Evolutionary conservation across 2,113 vertebrate genomes (phyloP).

Genomic region (Leucosticte australis): DNA sequence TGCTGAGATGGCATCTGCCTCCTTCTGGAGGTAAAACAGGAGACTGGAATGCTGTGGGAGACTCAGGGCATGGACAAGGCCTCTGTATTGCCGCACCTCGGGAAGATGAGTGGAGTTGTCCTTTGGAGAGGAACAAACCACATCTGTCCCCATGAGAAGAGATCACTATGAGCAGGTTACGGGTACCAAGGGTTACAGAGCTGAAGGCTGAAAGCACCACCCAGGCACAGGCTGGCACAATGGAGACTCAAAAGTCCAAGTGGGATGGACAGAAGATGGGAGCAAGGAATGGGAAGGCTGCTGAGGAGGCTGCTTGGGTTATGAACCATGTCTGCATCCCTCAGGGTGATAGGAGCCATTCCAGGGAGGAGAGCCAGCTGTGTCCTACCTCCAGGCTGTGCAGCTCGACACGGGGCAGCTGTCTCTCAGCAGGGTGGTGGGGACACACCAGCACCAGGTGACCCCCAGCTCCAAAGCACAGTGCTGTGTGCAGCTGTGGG

Average conservation of each 20-base stretch:
- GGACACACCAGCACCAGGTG: slow-evolving; percentile 81
- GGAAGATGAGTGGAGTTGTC: background rate
- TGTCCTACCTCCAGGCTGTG: slow-evolving; percentile 86
- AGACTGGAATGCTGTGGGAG: background rate
- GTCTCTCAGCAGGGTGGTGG: slow-evolving; percentile 68
- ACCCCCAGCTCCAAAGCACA: slow-evolving; percentile 86
- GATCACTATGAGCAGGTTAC: background rate
- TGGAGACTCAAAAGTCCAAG: fast-evolving
- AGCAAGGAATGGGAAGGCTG: background rate
- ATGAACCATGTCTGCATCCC: fast-evolving
- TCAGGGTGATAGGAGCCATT: background rate
- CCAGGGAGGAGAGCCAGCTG: background rate
- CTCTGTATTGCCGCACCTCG: background rate
- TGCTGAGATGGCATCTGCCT: background rate
- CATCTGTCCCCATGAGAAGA: too few relatives aligned
- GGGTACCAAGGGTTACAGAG: background rate
- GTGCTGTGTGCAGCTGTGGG: slow-evolving; percentile 69
- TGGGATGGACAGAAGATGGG: background rate
- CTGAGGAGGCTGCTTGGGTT: background rate
- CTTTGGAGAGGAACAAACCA: background rate
- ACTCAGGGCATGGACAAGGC: fast-evolving
- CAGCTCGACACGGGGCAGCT: slow-evolving; percentile 75
- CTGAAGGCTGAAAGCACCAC: background rate
- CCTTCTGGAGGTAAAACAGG: background rate
- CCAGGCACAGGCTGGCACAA: background rate